phyloP scores from a whole-genome alignment of 1,140 invertebrate species.

The Gryon sp. region DNA sequence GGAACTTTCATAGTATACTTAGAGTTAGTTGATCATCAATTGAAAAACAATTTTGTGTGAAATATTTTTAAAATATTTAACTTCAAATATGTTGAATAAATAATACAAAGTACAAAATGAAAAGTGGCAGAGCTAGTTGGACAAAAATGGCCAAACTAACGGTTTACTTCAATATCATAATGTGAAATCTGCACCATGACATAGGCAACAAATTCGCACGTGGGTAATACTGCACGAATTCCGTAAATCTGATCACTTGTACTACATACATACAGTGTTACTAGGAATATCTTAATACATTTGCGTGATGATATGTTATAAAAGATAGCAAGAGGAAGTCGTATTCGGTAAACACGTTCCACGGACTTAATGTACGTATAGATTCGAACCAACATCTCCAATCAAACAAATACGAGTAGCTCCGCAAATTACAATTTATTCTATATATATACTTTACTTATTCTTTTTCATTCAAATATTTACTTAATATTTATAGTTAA shows the following conservation, averaged over 20 bases:
- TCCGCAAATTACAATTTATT: not conserved
- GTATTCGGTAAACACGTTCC: slow-evolving; percentile 24
- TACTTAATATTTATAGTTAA: too few species aligned
- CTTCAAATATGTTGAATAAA: too few species aligned
- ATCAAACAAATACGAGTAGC: slow-evolving; percentile 1
- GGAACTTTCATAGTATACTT: too few species aligned
- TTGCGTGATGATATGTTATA: slow-evolving; percentile 48
- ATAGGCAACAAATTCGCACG: slow-evolving; percentile 10
- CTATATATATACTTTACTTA: too few species aligned
- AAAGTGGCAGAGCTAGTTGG: not conserved
- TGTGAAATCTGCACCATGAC: slow-evolving; percentile 27
- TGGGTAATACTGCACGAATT: slow-evolving; percentile 40
- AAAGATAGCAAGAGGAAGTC: slow-evolving; percentile 34
- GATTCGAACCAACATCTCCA: slow-evolving; percentile 4
- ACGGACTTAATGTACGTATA: not conserved
- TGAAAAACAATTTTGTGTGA: too few species aligned
- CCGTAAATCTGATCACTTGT: slow-evolving; percentile 30
- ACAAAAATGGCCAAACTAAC: slow-evolving; percentile 1
- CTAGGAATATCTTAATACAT: slow-evolving; percentile 49
- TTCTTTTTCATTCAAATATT: too few species aligned
- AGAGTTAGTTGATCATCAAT: too few species aligned
- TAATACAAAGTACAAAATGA: not conserved
- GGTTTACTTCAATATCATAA: slow-evolving; percentile 18
- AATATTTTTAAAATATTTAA: too few species aligned
- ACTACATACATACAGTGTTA: not conserved